phyloP scores from a whole-genome alignment of 2,888 invertebrate genomes.

The Protophormia terraenovae region DNA sequence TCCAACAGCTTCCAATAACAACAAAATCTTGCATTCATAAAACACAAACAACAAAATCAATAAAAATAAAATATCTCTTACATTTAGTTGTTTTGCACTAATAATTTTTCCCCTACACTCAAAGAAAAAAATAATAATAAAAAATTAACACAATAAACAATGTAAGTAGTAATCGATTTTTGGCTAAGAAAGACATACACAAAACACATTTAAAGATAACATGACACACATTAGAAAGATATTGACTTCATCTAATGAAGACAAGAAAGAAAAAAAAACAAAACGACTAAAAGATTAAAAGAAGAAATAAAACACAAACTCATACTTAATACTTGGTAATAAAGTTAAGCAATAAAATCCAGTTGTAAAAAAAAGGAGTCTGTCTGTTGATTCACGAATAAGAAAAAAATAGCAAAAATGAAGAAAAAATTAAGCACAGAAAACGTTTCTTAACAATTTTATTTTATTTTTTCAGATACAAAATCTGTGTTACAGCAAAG shows the following conservation, averaged over 20 bases:
- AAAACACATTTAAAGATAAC: conserved; percentile 39
- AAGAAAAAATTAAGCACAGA: conserved; percentile 34
- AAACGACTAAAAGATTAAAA: too few relatives aligned
- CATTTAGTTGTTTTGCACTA: conserved; percentile 1
- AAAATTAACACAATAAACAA: conserved; percentile 30
- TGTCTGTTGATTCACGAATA: conserved; percentile 56
- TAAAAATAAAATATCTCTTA: conserved; percentile 8
- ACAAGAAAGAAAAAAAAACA: conserved; percentile 8
- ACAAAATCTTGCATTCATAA: not conserved
- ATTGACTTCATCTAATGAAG: conserved; percentile 39
- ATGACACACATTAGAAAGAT: conserved; percentile 55
- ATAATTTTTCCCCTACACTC: conserved; percentile 7
- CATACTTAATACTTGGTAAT: not conserved
- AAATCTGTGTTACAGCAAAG: conserved; percentile 40
- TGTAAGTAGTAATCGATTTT: conserved; percentile 61
- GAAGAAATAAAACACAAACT: not conserved
- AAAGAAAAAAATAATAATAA: not conserved
- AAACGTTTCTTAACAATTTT: conserved; percentile 51
- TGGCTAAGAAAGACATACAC: conserved; percentile 45
- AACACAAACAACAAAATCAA: not conserved
- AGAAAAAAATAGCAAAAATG: conserved; percentile 16
- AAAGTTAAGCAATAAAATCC: conserved; percentile 60
- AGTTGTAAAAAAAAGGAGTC: conserved; percentile 58
- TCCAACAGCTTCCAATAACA: not conserved
- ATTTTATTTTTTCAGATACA: too few relatives aligned